Base-by-base conservation (phyloP, 2,797 vertebrate species). In the Etheostoma nigrum region DNA sequence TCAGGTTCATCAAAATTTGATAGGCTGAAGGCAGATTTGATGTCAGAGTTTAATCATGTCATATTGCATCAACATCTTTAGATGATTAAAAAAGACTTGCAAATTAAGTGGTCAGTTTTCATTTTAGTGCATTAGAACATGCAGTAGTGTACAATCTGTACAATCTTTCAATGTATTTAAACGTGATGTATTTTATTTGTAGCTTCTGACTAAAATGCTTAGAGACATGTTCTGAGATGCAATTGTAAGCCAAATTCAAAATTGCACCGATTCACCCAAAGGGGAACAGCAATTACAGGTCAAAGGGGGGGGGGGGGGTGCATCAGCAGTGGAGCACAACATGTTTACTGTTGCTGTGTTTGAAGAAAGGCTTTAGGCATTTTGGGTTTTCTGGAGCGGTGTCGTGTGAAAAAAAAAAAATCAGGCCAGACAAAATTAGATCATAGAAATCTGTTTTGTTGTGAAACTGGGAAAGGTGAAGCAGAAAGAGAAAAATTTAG, bases 371-470 rank as follows among this genome's bases (percentile, higher is more conserved):
- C 72, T 83, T 72, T 16, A 51, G 74, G 76, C 62, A 59, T 77
- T 85, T 72, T 72, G 53, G 78, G 66, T 79, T 78, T 81, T 78
- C 58, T 58, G 67, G 60, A 60, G n/a, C 5, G 33, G 30, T 30
- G 9, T 78, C 51, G 44, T 80, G 74, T 44, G 67, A 69, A 3
- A 40, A 40, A 40, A 75, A 51, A 45, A 62, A 71, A 85, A 45
- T 66, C 69, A 63, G 72, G 72, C 80, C 76, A 54, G 27, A 61
- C 67, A 63, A 64, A 84, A 82, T 86, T 80, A 61, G 70, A 91
- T 81, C 59, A 78, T 42, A 76, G 62, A 44, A 67, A 67, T 63
- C 30, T 19, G 25, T 23, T 27, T 36, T 74, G 54, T 61, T 71
- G 40, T 36, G 67, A 72, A 70, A 76, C 61, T 48, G 63, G 7